These are phyloP conservation scores for Epistrophe grossulariae DNA, from an alignment of 2,888 invertebrate species.

Conservation along the genomic window DNA sequence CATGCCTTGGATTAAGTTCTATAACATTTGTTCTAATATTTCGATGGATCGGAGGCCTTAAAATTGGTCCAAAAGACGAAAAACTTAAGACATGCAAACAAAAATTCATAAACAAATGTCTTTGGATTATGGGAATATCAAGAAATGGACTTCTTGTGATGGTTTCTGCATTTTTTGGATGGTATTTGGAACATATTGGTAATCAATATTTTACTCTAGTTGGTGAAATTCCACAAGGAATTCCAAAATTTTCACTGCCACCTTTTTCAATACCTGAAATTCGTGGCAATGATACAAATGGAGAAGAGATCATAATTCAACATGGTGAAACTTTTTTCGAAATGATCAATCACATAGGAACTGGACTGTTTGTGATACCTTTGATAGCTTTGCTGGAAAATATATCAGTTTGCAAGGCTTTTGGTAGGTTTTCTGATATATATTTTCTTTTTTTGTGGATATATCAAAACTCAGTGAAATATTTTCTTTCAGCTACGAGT, in stretches of 20 bases:
- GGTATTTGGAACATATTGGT: slow-evolving; percentile 86
- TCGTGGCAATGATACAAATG: slow-evolving; percentile 78
- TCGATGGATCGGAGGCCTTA: slow-evolving; percentile 89
- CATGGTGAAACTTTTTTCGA: slow-evolving; percentile 85
- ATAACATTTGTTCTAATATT: slow-evolving; percentile 89
- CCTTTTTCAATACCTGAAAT: slow-evolving; percentile 86
- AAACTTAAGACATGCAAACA: slow-evolving; percentile 84
- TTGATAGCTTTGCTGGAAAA: slow-evolving; percentile 94
- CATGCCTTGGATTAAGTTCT: slow-evolving; percentile 90
- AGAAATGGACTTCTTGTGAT: slow-evolving; percentile 93
- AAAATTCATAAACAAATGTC: slow-evolving; percentile 86
- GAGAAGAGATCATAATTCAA: slow-evolving; percentile 76
- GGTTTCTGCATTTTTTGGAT: slow-evolving; percentile 87
- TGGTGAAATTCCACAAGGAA: slow-evolving; percentile 89
- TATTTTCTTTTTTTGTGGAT: not conserved
- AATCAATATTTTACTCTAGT: slow-evolving; percentile 86
- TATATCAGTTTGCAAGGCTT: slow-evolving; percentile 87
- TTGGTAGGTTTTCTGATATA: slow-evolving; percentile 72
- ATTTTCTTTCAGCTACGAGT: slow-evolving; percentile 86
- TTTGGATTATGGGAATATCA: slow-evolving; percentile 91
- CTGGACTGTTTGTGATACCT: slow-evolving; percentile 93
- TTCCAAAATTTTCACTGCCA: slow-evolving; percentile 88
- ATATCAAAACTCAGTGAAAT: not conserved
- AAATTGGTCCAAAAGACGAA: slow-evolving; percentile 86
- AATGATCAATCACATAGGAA: slow-evolving; percentile 91